Conservation (phyloP, 2,797 vertebrate species). For the Sciaenops ocellatus region DNA sequence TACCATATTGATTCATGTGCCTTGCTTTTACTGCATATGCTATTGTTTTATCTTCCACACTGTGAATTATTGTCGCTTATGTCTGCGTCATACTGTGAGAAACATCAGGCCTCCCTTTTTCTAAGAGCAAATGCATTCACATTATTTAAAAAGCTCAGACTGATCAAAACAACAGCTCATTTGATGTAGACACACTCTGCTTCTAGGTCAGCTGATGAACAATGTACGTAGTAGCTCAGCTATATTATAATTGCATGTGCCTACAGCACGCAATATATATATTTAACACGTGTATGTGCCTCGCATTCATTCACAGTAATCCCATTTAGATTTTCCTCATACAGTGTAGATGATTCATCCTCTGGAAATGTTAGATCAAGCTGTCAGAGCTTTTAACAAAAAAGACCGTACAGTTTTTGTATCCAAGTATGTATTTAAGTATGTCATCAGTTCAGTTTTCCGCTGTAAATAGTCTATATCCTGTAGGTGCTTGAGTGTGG, state of each 20-base stretch:
- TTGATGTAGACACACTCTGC: not conserved
- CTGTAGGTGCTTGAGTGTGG: not conserved
- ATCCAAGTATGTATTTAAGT: too few relatives aligned
- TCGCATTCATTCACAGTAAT: slow-evolving; percentile 26
- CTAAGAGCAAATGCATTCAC: not conserved
- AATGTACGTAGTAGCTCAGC: slow-evolving; percentile 9
- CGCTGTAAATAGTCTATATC: not conserved
- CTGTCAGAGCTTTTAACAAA: not conserved
- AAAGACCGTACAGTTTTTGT: not conserved
- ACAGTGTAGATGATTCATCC: slow-evolving; percentile 14
- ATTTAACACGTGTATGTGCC: slow-evolving; percentile 24
- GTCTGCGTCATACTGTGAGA: slow-evolving; percentile 17
- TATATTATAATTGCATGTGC: slow-evolving; percentile 3
- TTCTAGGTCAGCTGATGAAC: slow-evolving; percentile 21
- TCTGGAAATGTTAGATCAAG: too few relatives aligned
- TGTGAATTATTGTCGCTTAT: slow-evolving; percentile 6
- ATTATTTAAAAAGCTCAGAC: slow-evolving; percentile 27
- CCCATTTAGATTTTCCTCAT: slow-evolving; percentile 11
- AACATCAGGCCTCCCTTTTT: slow-evolving; percentile 1
- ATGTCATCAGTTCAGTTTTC: not conserved
- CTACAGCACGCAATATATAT: not conserved
- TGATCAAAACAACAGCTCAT: slow-evolving; percentile 8
- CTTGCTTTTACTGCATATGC: slow-evolving; percentile 9
- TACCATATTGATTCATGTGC: not conserved
- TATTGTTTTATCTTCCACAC: not conserved